Evolutionary conservation across 2,113 vertebrate species (phyloP), one percentile per base, ranked within the genome.

Genomic region (Ceyx cyanopectus): DNA sequence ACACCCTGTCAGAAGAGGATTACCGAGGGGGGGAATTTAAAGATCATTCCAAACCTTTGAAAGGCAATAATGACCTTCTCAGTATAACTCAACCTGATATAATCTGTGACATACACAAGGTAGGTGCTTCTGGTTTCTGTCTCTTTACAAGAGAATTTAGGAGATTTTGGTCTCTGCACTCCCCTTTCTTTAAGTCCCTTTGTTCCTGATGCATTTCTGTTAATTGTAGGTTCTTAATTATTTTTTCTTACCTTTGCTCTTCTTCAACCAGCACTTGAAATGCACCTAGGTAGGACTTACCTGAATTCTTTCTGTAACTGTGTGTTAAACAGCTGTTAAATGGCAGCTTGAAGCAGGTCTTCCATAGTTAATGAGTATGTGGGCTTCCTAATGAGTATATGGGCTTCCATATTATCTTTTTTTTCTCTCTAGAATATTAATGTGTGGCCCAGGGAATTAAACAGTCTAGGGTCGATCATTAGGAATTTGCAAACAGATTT

Each of bases 1-100:
- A 95, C 17, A 96, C 81, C 6, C 95, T 99, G 3, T 95, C 96
- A 62, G 99, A 99, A 74, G 98, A 98, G 2, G 96, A 98, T 89
- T 99, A 99, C 96, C 97, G 98, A 80, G 99, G 99, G 16, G 95
- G 97, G 4, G 99, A 99, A 87, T 99, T 99, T 77, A 98, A 97
- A 95, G 98, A 98, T 30, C 99, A 99, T n/a, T 62, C 81, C 27
- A 98, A 94, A 69, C 92, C 97, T 12, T 96, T 99, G 95, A 99
- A 98, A 94, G 99, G 99, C 93, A 99, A 99, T 97, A 99, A 99
- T 43, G 99, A 99, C 92, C 94, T 99, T 45, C 97, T 99, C 45
- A 99, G 99, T 87, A 97, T 99, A 97, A 99, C 99, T 41, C 98
- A 98, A 62, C 98, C 99, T 0, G 97, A 98, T 21, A 61, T 99